Evolutionary conservation across 1,140 invertebrate genomes (phyloP).

Genomic region (Drosophila obscura): DNA sequence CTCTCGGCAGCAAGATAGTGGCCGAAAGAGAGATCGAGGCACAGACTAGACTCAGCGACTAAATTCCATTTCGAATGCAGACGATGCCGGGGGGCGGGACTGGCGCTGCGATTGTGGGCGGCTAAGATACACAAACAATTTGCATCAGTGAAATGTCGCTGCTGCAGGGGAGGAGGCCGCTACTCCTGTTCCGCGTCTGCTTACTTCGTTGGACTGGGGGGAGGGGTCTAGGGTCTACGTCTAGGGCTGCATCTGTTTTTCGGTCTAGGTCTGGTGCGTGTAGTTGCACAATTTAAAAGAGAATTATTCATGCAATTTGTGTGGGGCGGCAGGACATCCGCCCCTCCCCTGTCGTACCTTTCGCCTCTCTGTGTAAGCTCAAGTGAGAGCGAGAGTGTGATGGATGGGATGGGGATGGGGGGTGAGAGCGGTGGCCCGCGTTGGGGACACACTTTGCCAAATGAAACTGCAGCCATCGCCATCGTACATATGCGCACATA

Average conservation of each 20-base stretch:
- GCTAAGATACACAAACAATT: constrained; percentile 71
- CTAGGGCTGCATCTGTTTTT: background rate
- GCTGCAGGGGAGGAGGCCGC: constrained; percentile 1
- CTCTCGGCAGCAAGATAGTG: constrained; percentile 14
- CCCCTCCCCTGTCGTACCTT: too few species aligned
- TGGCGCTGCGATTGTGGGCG: constrained; percentile 14
- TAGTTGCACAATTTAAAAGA: constrained; percentile 78
- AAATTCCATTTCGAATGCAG: constrained; percentile 71
- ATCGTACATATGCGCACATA: background rate
- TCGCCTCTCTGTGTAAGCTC: too few species aligned
- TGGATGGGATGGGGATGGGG: background rate
- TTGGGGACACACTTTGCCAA: constrained; percentile 68
- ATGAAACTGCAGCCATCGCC: constrained; percentile 65
- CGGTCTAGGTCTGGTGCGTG: constrained; percentile 33
- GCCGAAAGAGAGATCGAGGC: constrained; percentile 3
- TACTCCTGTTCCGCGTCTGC: too few species aligned
- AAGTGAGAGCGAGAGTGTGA: background rate
- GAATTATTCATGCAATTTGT: constrained; percentile 83
- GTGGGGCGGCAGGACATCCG: constrained; percentile 3
- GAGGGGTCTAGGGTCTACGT: too few species aligned
- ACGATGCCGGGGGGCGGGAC: constrained; percentile 18
- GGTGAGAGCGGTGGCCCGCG: constrained; percentile 18
- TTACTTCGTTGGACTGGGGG: background rate
- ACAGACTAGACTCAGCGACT: constrained; percentile 11
- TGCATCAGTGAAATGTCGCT: constrained; percentile 71